These are phyloP conservation scores for Baronia brevicornis DNA, from an alignment of 2,888 invertebrate species.

Conservation along the genomic window DNA sequence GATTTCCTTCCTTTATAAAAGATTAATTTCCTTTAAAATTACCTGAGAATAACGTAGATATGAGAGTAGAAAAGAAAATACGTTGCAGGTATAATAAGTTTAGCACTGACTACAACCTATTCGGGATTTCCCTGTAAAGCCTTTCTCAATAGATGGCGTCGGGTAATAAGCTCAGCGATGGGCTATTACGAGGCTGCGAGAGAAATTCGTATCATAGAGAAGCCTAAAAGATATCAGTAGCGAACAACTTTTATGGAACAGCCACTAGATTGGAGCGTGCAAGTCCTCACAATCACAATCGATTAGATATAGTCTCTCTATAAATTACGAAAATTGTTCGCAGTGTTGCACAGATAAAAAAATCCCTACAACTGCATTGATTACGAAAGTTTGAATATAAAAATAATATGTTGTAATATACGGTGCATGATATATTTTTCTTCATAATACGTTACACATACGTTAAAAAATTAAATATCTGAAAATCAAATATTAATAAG, in stretches of 20 bases:
- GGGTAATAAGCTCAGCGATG: slow-evolving; percentile 70
- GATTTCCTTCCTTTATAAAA: neutral
- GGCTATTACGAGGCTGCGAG: slow-evolving; percentile 62
- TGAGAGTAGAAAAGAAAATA: slow-evolving; percentile 42
- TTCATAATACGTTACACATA: no score
- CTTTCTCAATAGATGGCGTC: slow-evolving; percentile 71
- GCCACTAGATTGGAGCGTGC: slow-evolving; percentile 37
- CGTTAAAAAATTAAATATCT: no score
- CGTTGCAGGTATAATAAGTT: slow-evolving; percentile 52
- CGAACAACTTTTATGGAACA: slow-evolving; percentile 53
- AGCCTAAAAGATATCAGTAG: slow-evolving; percentile 46
- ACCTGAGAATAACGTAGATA: slow-evolving; percentile 33
- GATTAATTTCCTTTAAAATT: slow-evolving; percentile 7
- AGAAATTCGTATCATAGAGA: slow-evolving; percentile 57
- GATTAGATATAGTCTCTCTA: slow-evolving; percentile 54
- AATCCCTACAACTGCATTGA: no score
- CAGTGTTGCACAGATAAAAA: slow-evolving; percentile 20
- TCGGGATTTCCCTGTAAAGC: slow-evolving; percentile 70
- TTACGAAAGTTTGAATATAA: no score
- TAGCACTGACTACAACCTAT: slow-evolving; percentile 60
- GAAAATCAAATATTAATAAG: no score
- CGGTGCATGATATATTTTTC: no score
- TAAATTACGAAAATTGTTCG: slow-evolving; percentile 56
- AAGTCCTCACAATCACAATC: slow-evolving; percentile 50
- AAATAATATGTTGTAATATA: no score